Evolutionary conservation across 53 echinoderm and acorn worm species (phyloP), one percentile per base, ranked within the genome.

Genomic region (Luidia sarsii): DNA sequence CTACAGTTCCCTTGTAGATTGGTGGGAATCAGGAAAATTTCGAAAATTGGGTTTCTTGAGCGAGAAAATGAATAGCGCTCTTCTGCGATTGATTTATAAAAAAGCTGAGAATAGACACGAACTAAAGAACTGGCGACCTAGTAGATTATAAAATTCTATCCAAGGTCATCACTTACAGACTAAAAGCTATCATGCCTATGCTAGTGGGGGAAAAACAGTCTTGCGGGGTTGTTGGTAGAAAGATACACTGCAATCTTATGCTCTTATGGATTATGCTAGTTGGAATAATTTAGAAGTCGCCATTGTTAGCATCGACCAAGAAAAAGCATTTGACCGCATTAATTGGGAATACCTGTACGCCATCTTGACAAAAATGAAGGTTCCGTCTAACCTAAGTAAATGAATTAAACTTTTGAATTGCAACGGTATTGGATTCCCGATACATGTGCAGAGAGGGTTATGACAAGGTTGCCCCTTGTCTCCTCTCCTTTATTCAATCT

Each of bases 321-420:
- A 69, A 51, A 69, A 69, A 16, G 70, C 70, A 1, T 69, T 69
- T 15, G 70, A 69, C n/a, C 28, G 70, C 2, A 50, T 69, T n/a
- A 19, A 69, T 22, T 50, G 70, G 70, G 2, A 30, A 4, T 69
- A 69, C 9, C 29, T 69, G 50, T 51, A 33, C 8, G 15, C 0
- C 18, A 18, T 69, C 0, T 50, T 69, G 51, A 7, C 14, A 1
- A 69, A 50, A 69, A 50, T 69, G 51, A 21, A 21, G 0, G 2
- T 69, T 5, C 70, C 70, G n/a, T 16, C 50, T 1, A 30, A 16
- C 7, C 20, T 69, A 5, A 48, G 49, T 21, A 69, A 32, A 32
- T 50, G 70, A 51, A 50, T 69, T 50, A 15, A 1, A 14, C 4
- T 80, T 24, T 29, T 80, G 32, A 64, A 80, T 64, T 0, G 64